phyloP scores from a whole-genome alignment of 2,888 invertebrate genomes.

The Choreutis nemorana region DNA sequence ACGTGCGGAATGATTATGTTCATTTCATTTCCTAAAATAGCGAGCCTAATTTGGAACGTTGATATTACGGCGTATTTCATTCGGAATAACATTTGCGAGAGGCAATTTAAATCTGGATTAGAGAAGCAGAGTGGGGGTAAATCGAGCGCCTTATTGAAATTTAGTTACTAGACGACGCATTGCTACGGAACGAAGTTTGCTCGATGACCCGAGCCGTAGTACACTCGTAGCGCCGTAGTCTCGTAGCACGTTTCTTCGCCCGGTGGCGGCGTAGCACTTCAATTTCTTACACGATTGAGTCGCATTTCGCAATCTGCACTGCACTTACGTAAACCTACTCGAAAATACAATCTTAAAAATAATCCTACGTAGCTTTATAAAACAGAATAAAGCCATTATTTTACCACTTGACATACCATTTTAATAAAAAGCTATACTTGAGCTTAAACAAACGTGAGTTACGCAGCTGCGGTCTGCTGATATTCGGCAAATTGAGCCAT shows the following conservation, averaged over 20 bases:
- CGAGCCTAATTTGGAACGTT: constrained; percentile 8
- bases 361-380: too few species aligned
- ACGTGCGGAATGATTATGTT: too few species aligned
- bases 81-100: constrained; percentile 18
- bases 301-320: constrained; percentile 15
- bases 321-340: constrained; percentile 8
- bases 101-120: constrained; percentile 19
- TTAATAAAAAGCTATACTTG: too few species aligned
- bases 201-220: too few species aligned
- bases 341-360: too few species aligned
- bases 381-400: too few species aligned
- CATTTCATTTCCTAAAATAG: too few species aligned
- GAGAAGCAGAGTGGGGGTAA: constrained; percentile 25
- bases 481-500: too few species aligned
- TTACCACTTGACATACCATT: too few species aligned
- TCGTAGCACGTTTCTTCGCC: too few species aligned
- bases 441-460: too few species aligned
- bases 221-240: constrained; percentile 3
- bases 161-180: constrained; percentile 20
- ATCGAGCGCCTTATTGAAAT: constrained; percentile 31
- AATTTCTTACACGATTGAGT: constrained; percentile 32
- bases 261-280: constrained; percentile 23
- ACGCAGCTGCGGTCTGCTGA: too few species aligned
- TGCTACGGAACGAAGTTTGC: background rate
- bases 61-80: constrained; percentile 3